These are phyloP conservation scores for Falco peregrinus DNA, from an alignment of 2,797 vertebrate genomes.

Conservation along the genomic window DNA sequence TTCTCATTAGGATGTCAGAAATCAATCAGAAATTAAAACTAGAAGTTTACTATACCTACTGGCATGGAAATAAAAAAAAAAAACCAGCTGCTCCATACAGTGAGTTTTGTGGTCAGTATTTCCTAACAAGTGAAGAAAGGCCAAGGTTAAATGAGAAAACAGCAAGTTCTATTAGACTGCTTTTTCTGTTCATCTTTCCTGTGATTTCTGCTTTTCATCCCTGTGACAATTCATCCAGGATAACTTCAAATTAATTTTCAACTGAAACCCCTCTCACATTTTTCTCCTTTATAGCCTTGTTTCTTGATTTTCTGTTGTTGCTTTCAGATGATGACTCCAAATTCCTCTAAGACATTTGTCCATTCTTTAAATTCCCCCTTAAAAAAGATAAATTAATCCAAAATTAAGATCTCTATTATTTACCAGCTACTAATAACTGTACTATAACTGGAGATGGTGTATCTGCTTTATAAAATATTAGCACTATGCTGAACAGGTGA, in stretches of 20 bases:
- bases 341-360: background rate
- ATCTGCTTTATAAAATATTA: background rate
- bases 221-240: background rate
- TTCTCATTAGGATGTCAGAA: background rate
- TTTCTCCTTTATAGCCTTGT: background rate
- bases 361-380: background rate
- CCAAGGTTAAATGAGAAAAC: background rate
- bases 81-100: background rate
- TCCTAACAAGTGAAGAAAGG: background rate
- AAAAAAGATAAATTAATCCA: background rate
- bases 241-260: background rate
- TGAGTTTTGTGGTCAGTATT: background rate
- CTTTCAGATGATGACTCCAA: background rate
- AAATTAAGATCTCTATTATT: background rate
- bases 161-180: background rate
- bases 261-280: background rate
- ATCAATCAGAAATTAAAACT: background rate
- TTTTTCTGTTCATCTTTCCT: background rate
- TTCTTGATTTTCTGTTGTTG: background rate
- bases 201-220: background rate
- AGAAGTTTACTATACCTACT: background rate
- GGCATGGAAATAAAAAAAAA: background rate
- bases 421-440: background rate
- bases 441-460: background rate
- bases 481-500: background rate